Conservation (phyloP, 2,797 vertebrate species). For the Periparus ater region DNA sequence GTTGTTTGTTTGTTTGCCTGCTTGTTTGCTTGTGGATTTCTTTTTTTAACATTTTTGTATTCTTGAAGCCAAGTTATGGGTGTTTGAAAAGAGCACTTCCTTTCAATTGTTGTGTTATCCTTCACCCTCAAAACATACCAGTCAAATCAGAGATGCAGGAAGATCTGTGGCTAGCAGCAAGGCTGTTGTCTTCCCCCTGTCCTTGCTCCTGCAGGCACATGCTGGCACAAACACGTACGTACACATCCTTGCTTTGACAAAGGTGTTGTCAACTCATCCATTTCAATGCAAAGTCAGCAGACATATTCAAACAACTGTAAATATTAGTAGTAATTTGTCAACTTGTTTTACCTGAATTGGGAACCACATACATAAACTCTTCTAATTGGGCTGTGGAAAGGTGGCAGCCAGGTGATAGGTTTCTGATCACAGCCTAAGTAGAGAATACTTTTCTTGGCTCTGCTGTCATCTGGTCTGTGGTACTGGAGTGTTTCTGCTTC, state of each 20-base stretch:
- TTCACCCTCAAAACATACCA: not conserved
- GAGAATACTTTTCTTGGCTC: not conserved
- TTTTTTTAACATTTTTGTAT: not conserved
- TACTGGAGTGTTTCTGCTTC: not conserved
- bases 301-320: not conserved
- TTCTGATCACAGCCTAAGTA: not conserved
- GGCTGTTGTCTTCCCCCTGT: not conserved
- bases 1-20: not conserved
- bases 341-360: not conserved
- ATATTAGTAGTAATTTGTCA: not conserved
- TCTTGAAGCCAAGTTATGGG: accelerated
- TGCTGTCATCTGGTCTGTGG: not conserved
- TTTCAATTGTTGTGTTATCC: not conserved
- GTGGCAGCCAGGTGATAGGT: not conserved
- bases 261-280: not conserved
- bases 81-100: not conserved
- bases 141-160: not conserved
- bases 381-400: not conserved
- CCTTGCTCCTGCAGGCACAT: not conserved
- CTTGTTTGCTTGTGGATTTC: not conserved
- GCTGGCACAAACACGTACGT: accelerated
- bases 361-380: not conserved
- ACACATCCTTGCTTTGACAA: not conserved
- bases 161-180: not conserved
- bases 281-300: not conserved